Conservation (phyloP, 2,113 vertebrate genomes). For the Motacilla tschutschensis region DNA sequence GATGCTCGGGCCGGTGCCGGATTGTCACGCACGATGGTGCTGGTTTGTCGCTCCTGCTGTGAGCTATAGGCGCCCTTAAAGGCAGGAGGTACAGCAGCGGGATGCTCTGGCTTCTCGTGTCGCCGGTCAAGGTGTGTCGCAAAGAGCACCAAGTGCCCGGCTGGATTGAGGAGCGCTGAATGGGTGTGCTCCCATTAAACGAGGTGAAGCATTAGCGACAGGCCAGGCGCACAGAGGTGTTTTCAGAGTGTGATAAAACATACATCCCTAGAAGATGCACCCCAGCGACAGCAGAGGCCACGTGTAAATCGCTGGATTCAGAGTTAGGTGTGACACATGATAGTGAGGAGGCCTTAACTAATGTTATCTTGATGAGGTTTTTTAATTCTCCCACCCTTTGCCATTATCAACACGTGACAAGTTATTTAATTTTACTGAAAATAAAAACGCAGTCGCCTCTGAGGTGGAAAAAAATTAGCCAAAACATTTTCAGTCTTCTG, state of each 20-base stretch:
- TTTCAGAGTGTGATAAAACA: neutral
- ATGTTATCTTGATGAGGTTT: neutral
- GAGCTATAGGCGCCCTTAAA: neutral
- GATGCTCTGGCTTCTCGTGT: neutral
- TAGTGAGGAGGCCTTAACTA: neutral
- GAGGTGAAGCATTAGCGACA: no score
- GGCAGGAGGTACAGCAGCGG: neutral
- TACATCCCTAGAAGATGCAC: no score
- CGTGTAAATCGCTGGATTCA: neutral
- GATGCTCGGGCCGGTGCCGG: neutral
- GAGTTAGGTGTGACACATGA: rapidly evolving
- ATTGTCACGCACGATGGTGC: neutral
- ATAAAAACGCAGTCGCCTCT: neutral
- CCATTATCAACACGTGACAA: rapidly evolving
- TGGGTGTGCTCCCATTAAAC: rapidly evolving
- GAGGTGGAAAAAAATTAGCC: neutral
- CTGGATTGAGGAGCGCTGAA: rapidly evolving
- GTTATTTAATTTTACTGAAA: neutral
- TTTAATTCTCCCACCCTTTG: neutral
- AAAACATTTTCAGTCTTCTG: neutral
- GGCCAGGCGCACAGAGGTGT: rapidly evolving
- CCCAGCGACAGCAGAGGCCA: neutral
- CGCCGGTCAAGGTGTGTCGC: neutral
- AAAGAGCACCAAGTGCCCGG: rapidly evolving
- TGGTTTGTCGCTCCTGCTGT: rapidly evolving